phyloP scores from a whole-genome alignment of 2,888 invertebrate species.

The Oligia latruncula region DNA sequence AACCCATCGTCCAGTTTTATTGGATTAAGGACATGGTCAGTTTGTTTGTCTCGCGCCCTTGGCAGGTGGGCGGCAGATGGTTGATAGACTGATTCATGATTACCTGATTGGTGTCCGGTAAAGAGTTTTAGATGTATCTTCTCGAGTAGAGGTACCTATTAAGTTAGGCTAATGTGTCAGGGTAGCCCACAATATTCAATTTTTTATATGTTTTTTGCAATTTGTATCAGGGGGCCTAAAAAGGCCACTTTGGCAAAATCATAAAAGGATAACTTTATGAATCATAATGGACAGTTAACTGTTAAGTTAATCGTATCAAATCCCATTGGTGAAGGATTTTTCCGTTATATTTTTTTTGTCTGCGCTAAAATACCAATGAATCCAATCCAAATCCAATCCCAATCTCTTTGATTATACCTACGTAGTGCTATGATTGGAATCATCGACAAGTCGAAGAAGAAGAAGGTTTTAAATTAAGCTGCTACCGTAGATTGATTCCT shows the following conservation, averaged over 20 bases:
- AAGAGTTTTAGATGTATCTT: not conserved
- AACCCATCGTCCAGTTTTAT: constrained; percentile 79
- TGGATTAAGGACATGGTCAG: constrained; percentile 78
- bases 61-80: constrained; percentile 70
- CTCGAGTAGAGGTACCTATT: not conserved
- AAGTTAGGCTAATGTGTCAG: not conserved
- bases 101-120: constrained; percentile 64
- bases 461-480: not conserved
- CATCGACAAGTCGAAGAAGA: not conserved
- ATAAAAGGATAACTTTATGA: too few species aligned
- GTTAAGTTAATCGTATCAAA: too few species aligned
- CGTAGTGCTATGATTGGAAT: not conserved
- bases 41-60: constrained; percentile 70
- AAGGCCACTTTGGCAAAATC: too few species aligned
- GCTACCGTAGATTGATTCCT: too few species aligned
- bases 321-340: too few species aligned
- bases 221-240: too few species aligned
- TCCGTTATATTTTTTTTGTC: too few species aligned
- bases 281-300: too few species aligned
- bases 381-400: too few species aligned
- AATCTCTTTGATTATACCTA: too few species aligned
- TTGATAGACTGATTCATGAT: constrained; percentile 45
- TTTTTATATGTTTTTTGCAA: not conserved
- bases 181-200: not conserved
- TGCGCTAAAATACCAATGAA: too few species aligned